phyloP scores from a whole-genome alignment of 2,797 vertebrate species.

The Gymnothorax reevesii region DNA sequence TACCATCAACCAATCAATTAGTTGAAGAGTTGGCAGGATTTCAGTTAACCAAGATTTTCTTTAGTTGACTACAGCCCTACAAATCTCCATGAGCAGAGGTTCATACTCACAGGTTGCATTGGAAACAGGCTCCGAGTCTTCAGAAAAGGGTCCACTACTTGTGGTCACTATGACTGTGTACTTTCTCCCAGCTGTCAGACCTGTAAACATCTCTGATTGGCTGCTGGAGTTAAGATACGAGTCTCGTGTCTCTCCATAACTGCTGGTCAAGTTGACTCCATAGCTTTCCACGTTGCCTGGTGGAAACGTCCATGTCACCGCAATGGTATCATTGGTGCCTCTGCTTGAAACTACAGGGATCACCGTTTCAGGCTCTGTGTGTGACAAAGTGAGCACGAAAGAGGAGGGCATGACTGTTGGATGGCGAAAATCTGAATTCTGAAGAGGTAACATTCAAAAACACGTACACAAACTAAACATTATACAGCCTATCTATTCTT shows the following conservation, averaged over 20 bases:
- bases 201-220: slow-evolving; percentile 22
- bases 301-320: slow-evolving; percentile 56
- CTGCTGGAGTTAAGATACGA: neutral
- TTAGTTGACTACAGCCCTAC: neutral
- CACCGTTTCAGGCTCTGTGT: slow-evolving; percentile 54
- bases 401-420: slow-evolving; percentile 55
- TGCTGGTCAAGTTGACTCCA: slow-evolving; percentile 41
- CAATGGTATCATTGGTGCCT: neutral
- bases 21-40: too few species aligned
- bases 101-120: slow-evolving; percentile 68
- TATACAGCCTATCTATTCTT: too few species aligned
- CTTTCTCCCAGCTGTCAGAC: slow-evolving; percentile 62
- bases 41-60: too few species aligned
- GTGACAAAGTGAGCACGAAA: slow-evolving; percentile 2
- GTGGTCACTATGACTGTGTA: slow-evolving; percentile 65
- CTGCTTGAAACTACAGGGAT: neutral
- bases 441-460: too few species aligned
- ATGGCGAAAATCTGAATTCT: neutral
- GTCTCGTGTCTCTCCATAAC: fast-evolving
- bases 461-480: too few species aligned
- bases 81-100: neutral
- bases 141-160: slow-evolving; percentile 43
- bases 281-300: slow-evolving; percentile 37
- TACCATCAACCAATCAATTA: too few species aligned
- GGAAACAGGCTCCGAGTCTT: fast-evolving